These are phyloP conservation scores for Leguminivora glycinivorella DNA, from an alignment of 1,140 invertebrate species.

Conservation along the genomic window DNA sequence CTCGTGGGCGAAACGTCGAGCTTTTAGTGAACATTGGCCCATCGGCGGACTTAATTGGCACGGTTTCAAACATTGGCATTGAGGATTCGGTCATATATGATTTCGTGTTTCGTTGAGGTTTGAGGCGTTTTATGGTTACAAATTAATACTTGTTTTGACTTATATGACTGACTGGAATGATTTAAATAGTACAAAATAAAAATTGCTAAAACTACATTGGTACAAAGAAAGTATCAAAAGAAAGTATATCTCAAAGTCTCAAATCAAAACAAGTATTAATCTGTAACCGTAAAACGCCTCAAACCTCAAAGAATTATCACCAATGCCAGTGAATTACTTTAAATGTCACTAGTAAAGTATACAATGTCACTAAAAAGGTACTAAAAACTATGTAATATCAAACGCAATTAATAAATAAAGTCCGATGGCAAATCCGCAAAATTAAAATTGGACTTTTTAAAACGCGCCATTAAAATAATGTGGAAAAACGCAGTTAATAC, in stretches of 20 bases:
- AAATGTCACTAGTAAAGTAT: too few relatives aligned
- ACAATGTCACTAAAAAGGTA: too few relatives aligned
- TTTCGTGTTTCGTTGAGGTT: neutral
- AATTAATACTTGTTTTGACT: too few relatives aligned
- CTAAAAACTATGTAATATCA: too few relatives aligned
- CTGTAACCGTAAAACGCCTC: neutral
- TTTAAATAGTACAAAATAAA: too few relatives aligned
- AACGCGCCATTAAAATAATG: neutral
- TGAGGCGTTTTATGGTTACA: neutral
- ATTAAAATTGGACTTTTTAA: neutral
- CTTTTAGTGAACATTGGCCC: conserved; percentile 14
- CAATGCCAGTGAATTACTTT: conserved; percentile 12
- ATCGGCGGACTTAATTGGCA: conserved; percentile 9
- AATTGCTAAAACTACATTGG: too few relatives aligned
- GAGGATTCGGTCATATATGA: neutral
- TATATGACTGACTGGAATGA: too few relatives aligned
- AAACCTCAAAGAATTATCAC: neutral
- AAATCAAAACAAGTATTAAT: too few relatives aligned
- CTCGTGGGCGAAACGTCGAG: conserved; percentile 15
- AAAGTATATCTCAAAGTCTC: too few relatives aligned
- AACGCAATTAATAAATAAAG: neutral
- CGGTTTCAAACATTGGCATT: conserved; percentile 14
- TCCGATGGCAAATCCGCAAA: too few relatives aligned
- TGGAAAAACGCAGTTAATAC: conserved; percentile 13
- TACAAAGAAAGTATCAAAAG: too few relatives aligned